Evolutionary conservation across 2,113 vertebrate genomes (phyloP).

Genomic region (Lipophrys pholis): DNA sequence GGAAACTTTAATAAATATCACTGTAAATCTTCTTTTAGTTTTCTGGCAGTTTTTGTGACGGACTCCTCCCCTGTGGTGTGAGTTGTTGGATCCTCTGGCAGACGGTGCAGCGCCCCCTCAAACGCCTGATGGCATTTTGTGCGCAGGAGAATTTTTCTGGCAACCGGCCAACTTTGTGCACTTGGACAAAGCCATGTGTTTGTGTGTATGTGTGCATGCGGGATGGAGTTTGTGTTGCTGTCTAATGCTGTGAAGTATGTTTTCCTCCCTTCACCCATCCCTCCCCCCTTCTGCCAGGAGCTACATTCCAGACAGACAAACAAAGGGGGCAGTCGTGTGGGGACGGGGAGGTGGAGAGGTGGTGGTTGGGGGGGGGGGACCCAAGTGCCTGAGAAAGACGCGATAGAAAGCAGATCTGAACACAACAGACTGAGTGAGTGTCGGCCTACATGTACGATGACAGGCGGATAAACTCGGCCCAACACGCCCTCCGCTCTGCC

Average conservation of each 20-base stretch:
- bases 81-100: too few species aligned
- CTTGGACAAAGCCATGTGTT: too few species aligned
- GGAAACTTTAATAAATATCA: too few species aligned
- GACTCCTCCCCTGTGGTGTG: too few species aligned
- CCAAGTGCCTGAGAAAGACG: slow-evolving; percentile 66
- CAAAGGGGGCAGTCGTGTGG: slow-evolving; percentile 67
- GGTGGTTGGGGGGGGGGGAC: neutral
- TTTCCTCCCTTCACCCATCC: slow-evolving; percentile 58
- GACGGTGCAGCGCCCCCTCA: too few species aligned
- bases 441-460: slow-evolving; percentile 19
- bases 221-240: too few species aligned
- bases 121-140: too few species aligned
- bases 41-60: too few species aligned
- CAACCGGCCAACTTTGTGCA: too few species aligned
- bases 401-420: slow-evolving; percentile 49
- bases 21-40: too few species aligned
- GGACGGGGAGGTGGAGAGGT: slow-evolving; percentile 11
- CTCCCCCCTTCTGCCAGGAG: slow-evolving; percentile 63
- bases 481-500: slow-evolving; percentile 27
- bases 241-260: slow-evolving; percentile 41
- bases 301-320: slow-evolving; percentile 80
- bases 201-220: too few species aligned
- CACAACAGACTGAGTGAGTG: slow-evolving; percentile 25
- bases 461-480: slow-evolving; percentile 19
- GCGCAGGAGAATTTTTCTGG: too few species aligned